Base-by-base conservation (phyloP, 2,888 invertebrate genomes). In the Drosophila barbarae region DNA sequence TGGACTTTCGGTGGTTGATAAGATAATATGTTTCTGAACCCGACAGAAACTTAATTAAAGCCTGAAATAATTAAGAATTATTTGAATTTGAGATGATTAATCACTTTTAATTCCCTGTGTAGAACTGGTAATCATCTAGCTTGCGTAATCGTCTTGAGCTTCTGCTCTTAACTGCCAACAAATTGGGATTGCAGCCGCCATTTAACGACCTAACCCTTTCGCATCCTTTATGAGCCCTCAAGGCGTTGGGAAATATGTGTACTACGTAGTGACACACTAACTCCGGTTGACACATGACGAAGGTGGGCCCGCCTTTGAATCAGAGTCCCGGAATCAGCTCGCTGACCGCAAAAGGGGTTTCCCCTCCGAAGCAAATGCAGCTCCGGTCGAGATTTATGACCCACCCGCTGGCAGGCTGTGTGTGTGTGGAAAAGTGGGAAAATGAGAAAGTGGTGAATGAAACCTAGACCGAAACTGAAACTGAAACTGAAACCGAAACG, bases 361-460 rank as follows among this genome's bases (percentile, higher is more conserved):
- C 26, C 15, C 18, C 46, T 52, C 18, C 35, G 44, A 49, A 42
- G 15, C 36, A 39, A 53, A 36, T 56, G 53, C 66, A 64, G 34
- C 36, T 44, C 26, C 51, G 30, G 46, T 59, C 38, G 59, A 69
- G 79, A 79, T 84, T 79, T 74, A 78, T 76, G 56, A 63, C 23
- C 23, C 56, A 9, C 60, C 28, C 61, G 23, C 39, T 49, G 39
- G 26, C 15, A 30, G 23, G 3, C 3, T 23, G 39, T 49, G 35
- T 44, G 28, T 15, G 28, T 23, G 12, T 13, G 26, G 26, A 18
- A 36, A 55, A 49, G 26, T 23, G 15, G n/a, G 9, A 34, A 47
- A 47, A 13, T 32, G 10, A 9, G 34, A 34, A 49, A 49, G 23
- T 34, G 18, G 49, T 3, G 21, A 35, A 18, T 18, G 7, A 35